These are phyloP conservation scores for Hyposoter dolosus DNA, from an alignment of 2,888 invertebrate species.

Conservation along the genomic window DNA sequence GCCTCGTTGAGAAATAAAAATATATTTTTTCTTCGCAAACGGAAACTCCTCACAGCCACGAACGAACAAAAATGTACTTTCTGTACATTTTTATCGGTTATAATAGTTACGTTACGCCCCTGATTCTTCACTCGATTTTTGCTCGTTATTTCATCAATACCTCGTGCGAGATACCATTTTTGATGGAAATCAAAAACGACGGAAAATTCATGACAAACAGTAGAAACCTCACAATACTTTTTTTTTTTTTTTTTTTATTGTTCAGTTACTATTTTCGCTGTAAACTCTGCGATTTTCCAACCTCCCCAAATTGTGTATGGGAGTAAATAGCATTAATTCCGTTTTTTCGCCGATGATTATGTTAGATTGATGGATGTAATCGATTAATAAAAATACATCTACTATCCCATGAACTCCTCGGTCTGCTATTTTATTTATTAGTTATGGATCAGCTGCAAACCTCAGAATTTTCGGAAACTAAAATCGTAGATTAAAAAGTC, in stretches of 20 bases:
- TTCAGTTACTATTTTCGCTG: neutral
- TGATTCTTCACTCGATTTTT: neutral
- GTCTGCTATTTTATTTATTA: neutral
- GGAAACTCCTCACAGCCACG: neutral
- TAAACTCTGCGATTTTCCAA: slow-evolving; percentile 15
- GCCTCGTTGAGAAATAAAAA: neutral
- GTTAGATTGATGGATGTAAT: slow-evolving; percentile 59
- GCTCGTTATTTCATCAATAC: neutral
- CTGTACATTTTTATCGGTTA: neutral
- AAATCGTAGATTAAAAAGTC: too few species aligned
- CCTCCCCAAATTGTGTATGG: slow-evolving; percentile 18
- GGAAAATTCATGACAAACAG: slow-evolving; percentile 20
- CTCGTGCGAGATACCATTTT: neutral
- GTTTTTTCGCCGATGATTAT: slow-evolving; percentile 41
- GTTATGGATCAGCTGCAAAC: neutral
- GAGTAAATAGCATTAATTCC: slow-evolving; percentile 32
- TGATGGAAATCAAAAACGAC: neutral
- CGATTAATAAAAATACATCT: slow-evolving; percentile 54
- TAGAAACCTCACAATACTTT: slow-evolving; percentile 10
- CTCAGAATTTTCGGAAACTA: too few species aligned
- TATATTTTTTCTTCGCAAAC: neutral
- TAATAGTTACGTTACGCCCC: neutral
- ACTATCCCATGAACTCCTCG: slow-evolving; percentile 25
- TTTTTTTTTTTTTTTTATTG: slow-evolving; percentile 17
- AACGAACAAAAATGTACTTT: slow-evolving; percentile 2